These are phyloP conservation scores for Globodera rostochiensis DNA, from an alignment of 1,140 invertebrate genomes.

Conservation along the genomic window DNA sequence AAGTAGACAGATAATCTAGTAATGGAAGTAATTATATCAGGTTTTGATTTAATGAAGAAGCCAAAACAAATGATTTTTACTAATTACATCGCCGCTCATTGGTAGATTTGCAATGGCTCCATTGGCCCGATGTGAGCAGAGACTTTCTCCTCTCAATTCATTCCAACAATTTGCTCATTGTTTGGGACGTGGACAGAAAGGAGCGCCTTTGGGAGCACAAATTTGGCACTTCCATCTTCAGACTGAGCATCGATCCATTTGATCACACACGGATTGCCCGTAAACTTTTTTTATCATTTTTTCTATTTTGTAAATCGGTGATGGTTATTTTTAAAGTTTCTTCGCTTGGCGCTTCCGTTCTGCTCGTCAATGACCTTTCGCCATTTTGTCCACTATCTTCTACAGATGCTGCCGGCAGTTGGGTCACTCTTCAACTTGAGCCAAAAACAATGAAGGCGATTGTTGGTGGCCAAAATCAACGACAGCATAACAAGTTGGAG, in stretches of 20 bases:
- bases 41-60: not conserved
- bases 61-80: too few species aligned
- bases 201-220: constrained; percentile 44
- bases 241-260: constrained; percentile 44
- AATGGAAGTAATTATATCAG: too few species aligned
- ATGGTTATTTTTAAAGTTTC: not conserved
- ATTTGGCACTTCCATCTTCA: constrained; percentile 38
- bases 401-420: constrained; percentile 9
- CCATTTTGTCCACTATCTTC: constrained; percentile 5
- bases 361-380: constrained; percentile 15
- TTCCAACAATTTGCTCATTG: constrained; percentile 40
- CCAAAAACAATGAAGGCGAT: constrained; percentile 29
- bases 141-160: constrained; percentile 46
- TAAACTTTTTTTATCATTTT: constrained; percentile 13
- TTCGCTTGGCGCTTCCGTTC: not conserved
- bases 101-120: constrained; percentile 49
- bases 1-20: too few species aligned
- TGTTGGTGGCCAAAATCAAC: constrained; percentile 29
- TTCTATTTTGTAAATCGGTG: not conserved
- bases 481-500: not conserved
- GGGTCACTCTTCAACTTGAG: constrained; percentile 11
- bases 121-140: constrained; percentile 40
- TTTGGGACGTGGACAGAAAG: constrained; percentile 40
- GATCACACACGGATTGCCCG: constrained; percentile 36
- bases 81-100: too few species aligned